A percentile compares a stretch with the other conserved stretches of the same genome.
phyloP scores from a whole-genome alignment of 2,888 invertebrate species.

The Lydus trimaculatus region DNA sequence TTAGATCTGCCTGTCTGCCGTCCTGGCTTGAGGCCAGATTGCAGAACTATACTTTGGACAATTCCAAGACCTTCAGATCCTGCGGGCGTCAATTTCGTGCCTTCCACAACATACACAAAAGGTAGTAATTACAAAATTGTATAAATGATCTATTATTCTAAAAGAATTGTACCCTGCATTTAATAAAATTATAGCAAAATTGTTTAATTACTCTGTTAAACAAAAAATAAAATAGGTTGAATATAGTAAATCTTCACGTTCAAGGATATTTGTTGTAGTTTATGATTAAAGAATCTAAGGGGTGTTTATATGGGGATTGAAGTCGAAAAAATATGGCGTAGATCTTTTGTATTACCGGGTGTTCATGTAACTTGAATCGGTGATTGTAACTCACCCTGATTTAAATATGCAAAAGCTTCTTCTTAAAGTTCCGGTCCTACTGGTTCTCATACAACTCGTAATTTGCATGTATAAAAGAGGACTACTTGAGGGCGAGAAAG shows the following conservation, averaged over 20 bases:
- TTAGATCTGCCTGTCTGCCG: background rate
- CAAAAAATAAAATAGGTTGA: background rate
- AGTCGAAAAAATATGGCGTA: background rate
- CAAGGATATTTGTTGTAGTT: background rate
- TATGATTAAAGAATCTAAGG: background rate
- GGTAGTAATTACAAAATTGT: constrained; percentile 15
- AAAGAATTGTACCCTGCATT: constrained; percentile 13
- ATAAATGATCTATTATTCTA: constrained; percentile 14
- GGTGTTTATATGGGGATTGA: background rate
- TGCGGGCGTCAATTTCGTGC: constrained; percentile 13
- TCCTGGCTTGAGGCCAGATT: constrained; percentile 7
- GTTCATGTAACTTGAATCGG: constrained; percentile 27
- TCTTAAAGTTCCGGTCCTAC: constrained; percentile 24
- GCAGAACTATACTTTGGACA: constrained; percentile 14
- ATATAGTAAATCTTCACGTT: background rate
- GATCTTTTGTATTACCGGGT: constrained; percentile 19
- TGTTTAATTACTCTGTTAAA: constrained; percentile 13
- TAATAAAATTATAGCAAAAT: constrained; percentile 11
- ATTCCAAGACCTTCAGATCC: constrained; percentile 7
- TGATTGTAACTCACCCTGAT: constrained; percentile 23
- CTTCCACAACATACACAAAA: constrained; percentile 7
- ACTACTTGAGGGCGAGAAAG: constrained; percentile 3
- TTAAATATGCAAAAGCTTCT: constrained; percentile 21
- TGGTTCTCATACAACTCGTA: constrained; percentile 19
- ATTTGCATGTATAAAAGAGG: constrained; percentile 11